Evolutionary conservation across 2,113 vertebrate species (phyloP).

Genomic region (Sciurus niger): DNA sequence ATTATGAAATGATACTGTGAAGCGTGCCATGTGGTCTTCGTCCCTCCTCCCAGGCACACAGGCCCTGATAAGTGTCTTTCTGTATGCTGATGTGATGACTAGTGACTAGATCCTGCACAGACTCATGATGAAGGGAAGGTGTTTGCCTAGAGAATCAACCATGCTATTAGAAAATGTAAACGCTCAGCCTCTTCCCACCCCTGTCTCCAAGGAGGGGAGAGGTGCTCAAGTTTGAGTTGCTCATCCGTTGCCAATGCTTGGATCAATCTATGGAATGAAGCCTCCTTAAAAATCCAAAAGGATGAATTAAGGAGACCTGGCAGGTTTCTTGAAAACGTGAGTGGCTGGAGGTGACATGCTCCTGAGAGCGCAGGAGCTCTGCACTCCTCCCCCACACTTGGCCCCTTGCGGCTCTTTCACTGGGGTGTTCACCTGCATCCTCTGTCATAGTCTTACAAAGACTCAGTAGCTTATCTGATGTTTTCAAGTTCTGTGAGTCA

Average conservation of each 20-base stretch:
- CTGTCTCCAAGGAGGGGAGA: not conserved
- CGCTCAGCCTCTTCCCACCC: not conserved
- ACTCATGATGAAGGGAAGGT: too few relatives aligned
- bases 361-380: not conserved
- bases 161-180: not conserved
- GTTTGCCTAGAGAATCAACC: not conserved
- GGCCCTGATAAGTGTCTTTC: not conserved
- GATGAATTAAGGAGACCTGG: not conserved
- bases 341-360: rapidly evolving
- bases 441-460: not conserved
- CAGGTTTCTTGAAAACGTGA: not conserved
- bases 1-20: not conserved
- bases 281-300: not conserved
- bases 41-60: not conserved
- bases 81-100: too few relatives aligned
- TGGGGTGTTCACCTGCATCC: not conserved
- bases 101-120: not conserved
- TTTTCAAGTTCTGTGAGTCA: not conserved
- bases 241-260: not conserved
- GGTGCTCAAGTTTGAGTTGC: not conserved
- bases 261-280: not conserved
- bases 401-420: not conserved
- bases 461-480: not conserved
- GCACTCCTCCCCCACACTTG: too few relatives aligned
- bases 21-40: not conserved